Percentiles rank a stretch among this genome's conserved stretches.
phyloP scores from a whole-genome alignment of 2,888 invertebrate species.

The Chouioia cunea region DNA sequence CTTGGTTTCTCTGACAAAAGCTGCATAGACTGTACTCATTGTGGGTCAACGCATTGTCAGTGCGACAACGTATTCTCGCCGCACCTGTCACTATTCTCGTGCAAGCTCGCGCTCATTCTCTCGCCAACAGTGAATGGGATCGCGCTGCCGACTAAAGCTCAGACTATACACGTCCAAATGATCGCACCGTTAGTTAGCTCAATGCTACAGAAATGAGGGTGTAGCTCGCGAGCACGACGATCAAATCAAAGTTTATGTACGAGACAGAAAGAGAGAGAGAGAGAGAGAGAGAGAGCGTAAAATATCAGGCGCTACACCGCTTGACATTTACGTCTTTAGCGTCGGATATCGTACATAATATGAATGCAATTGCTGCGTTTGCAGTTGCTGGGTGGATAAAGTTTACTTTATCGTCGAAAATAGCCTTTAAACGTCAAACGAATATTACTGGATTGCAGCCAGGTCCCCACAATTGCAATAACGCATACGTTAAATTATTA shows the following conservation, averaged over 20 bases:
- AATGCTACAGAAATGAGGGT: not conserved
- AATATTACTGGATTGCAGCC: slow-evolving; percentile 63
- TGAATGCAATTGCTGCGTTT: slow-evolving; percentile 12
- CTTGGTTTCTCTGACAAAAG: not conserved
- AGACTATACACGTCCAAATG: no score
- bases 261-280: no score
- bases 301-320: no score
- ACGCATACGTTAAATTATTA: no score
- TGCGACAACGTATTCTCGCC: not conserved
- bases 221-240: slow-evolving; percentile 31
- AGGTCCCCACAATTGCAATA: slow-evolving; percentile 58
- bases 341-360: no score
- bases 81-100: slow-evolving; percentile 14
- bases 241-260: no score
- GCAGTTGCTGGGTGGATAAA: slow-evolving; percentile 65
- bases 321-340: not conserved
- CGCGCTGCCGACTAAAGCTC: not conserved
- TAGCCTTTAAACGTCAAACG: slow-evolving; percentile 65
- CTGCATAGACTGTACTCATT: slow-evolving; percentile 3
- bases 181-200: no score
- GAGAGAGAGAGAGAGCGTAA: no score
- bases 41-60: slow-evolving; percentile 23
- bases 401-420: slow-evolving; percentile 68
- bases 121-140: not conserved
- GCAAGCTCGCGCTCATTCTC: not conserved